phyloP scores from a whole-genome alignment of 2,797 vertebrate genomes.

The Labeo calbasu region DNA sequence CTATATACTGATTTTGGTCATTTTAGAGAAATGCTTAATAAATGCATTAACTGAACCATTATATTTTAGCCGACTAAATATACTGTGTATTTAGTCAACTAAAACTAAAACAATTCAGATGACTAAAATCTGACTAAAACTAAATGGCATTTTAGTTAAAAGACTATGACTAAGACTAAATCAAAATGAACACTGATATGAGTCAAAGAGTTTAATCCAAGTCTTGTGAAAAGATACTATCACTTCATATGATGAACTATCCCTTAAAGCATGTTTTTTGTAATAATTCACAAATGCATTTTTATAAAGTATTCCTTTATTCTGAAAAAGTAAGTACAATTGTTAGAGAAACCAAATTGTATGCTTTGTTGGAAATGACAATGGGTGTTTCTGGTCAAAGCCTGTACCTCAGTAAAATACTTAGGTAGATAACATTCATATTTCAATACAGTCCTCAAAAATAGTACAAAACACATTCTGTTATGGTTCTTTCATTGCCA shows the following conservation, averaged over 20 bases:
- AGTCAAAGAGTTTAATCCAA: background rate
- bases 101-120: no score
- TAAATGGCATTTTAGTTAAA: no score
- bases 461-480: background rate
- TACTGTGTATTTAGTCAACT: no score
- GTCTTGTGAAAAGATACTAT: background rate
- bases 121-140: no score
- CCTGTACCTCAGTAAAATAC: background rate
- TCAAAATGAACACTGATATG: background rate
- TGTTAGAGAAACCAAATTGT: constrained; percentile 3
- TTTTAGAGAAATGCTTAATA: no score
- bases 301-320: constrained; percentile 29
- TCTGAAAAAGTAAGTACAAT: constrained; percentile 10
- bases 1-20: no score
- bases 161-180: no score
- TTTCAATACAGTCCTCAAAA: background rate
- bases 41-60: no score
- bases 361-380: constrained; percentile 14
- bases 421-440: background rate
- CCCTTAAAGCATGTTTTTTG: background rate
- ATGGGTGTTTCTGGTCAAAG: background rate
- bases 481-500: background rate
- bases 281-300: background rate
- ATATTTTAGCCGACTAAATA: no score
- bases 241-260: background rate